Percentiles rank a stretch among this genome's conserved stretches.
phyloP scores from a whole-genome alignment of 30 jellyfish, hydroid and myxozoan genomes.

The Aurelia aurita complex sp. Pacific region DNA sequence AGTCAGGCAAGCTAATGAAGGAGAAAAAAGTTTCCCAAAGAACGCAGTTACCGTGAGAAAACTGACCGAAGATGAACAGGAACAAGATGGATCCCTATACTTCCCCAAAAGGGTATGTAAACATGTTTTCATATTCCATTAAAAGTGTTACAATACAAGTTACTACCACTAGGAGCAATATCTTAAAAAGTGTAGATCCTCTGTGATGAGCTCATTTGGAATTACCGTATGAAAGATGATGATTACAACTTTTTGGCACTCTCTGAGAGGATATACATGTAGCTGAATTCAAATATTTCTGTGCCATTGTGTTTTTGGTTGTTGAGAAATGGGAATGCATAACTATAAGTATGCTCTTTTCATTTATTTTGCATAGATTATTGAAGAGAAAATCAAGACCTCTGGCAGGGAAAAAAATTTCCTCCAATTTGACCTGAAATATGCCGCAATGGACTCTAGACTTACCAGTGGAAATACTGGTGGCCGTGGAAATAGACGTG shows the following conservation, averaged over 20 bases:
- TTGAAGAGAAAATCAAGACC: conserved; percentile 89
- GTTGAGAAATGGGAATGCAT: too few species aligned
- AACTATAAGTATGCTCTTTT: background rate
- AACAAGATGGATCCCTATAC: conserved; percentile 79
- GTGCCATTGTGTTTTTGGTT: too few species aligned
- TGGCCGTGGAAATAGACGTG: conserved; percentile 60
- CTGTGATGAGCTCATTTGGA: conserved; percentile 33
- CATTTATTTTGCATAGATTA: conserved; percentile 29
- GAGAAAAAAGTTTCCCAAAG: conserved; percentile 74
- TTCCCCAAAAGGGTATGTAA: conserved; percentile 89
- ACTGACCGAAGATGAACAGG: conserved; percentile 83
- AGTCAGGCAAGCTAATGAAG: conserved; percentile 92
- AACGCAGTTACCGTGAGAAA: conserved; percentile 62
- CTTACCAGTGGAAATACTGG: conserved; percentile 78
- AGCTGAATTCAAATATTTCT: too few species aligned
- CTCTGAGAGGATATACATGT: conserved; percentile 12
- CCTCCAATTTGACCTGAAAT: conserved; percentile 72
- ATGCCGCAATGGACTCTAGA: conserved; percentile 71
- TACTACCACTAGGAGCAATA: too few species aligned
- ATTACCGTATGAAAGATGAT: conserved; percentile 42
- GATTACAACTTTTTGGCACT: background rate
- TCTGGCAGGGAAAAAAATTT: conserved; percentile 91
- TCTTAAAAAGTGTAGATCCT: background rate
- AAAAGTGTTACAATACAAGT: too few species aligned
- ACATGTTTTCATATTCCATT: background rate